These are phyloP conservation scores for Drosophila quasianomalipes DNA, from an alignment of 2,888 invertebrate species.

Conservation along the genomic window DNA sequence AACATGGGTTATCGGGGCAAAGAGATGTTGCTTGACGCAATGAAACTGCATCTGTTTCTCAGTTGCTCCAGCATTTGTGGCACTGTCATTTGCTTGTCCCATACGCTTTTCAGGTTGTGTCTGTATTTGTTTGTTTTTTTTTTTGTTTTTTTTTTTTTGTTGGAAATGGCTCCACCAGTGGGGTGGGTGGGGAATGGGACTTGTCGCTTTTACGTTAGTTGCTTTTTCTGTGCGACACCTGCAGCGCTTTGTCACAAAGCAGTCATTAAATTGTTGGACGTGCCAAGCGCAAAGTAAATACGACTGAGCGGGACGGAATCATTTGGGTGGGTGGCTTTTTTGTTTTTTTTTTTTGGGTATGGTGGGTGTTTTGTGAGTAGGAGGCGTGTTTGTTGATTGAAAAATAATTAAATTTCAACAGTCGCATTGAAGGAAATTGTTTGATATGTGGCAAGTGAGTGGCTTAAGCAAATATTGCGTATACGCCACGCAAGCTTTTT, in stretches of 20 bases:
- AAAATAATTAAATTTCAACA: slow-evolving; percentile 34
- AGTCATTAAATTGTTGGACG: slow-evolving; percentile 43
- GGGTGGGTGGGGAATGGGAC: no score
- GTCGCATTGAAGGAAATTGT: slow-evolving; percentile 17
- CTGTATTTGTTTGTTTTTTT: not conserved
- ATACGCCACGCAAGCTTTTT: slow-evolving; percentile 29
- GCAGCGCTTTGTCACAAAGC: slow-evolving; percentile 37
- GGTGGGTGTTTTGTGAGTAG: not conserved
- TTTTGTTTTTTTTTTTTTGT: not conserved
- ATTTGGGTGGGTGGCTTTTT: not conserved
- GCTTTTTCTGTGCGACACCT: slow-evolving; percentile 23
- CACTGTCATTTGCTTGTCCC: slow-evolving; percentile 2
- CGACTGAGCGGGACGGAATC: slow-evolving; percentile 5
- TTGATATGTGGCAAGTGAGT: slow-evolving; percentile 21
- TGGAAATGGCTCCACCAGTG: no score
- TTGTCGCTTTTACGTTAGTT: not conserved
- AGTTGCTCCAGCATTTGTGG: not conserved
- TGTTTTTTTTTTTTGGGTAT: not conserved
- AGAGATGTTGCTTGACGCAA: slow-evolving; percentile 19
- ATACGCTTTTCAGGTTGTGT: not conserved
- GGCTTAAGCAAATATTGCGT: slow-evolving; percentile 34
- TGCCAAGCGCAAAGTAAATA: slow-evolving; percentile 32
- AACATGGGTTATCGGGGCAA: slow-evolving; percentile 18
- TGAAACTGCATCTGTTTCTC: slow-evolving; percentile 29
- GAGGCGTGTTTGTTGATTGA: slow-evolving; percentile 25